Evolutionary conservation across 1,140 invertebrate species (phyloP).

Genomic region (Carposina sasakii): DNA sequence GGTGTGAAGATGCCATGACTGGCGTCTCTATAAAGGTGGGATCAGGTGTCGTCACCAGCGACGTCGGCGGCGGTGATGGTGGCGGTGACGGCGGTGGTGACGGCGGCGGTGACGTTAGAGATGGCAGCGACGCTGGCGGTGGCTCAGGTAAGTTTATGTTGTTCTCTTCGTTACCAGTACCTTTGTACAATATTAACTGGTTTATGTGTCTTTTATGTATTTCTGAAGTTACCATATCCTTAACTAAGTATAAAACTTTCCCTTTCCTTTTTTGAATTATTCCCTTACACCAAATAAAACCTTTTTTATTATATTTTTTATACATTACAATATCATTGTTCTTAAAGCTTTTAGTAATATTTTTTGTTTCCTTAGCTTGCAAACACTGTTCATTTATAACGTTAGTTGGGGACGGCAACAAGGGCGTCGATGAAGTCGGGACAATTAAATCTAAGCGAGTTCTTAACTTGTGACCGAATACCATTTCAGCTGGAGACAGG

Average conservation of each 20-base stretch:
- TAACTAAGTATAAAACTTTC: slow-evolving; percentile 3
- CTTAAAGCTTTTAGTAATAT: background rate
- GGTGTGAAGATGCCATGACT: too few relatives aligned
- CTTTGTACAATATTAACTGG: slow-evolving; percentile 5
- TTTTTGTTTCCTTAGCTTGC: background rate
- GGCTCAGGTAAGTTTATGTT: background rate
- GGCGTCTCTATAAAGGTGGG: too few relatives aligned
- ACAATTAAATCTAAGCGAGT: slow-evolving; percentile 1
- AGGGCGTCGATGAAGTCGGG: background rate
- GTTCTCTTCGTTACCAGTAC: background rate
- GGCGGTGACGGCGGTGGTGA: background rate
- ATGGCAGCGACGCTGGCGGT: background rate
- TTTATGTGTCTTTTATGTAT: slow-evolving; percentile 3
- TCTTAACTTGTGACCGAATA: slow-evolving; percentile 8
- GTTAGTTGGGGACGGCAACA: background rate
- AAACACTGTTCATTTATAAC: background rate
- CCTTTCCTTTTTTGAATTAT: slow-evolving; percentile 2
- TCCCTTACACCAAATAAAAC: slow-evolving; percentile 4
- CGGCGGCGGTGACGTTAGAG: background rate
- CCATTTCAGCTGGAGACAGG: slow-evolving; percentile 1
- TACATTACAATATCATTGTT: background rate
- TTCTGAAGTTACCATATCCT: background rate
- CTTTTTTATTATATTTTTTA: slow-evolving; percentile 11
- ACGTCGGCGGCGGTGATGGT: background rate
- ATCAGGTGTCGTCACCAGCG: background rate